Evolutionary conservation across 2,888 invertebrate genomes (phyloP).

Genomic region (Frankliniella fusca): DNA sequence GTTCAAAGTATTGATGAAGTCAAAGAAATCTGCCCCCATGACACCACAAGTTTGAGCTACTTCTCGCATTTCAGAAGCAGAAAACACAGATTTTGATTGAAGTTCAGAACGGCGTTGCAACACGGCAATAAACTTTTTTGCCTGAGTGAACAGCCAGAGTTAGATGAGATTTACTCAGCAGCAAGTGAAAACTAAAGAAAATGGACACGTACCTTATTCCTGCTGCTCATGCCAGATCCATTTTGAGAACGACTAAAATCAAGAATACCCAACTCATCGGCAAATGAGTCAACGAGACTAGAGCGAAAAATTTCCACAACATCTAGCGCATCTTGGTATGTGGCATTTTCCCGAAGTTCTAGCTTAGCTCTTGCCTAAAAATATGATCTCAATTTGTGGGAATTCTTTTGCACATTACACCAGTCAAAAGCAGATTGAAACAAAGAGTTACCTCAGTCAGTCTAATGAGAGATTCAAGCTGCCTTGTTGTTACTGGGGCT

Average conservation of each 20-base stretch:
- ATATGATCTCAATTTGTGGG: neutral
- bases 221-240: conserved; percentile 68
- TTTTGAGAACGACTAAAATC: conserved; percentile 60
- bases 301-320: conserved; percentile 79
- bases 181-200: conserved; percentile 17
- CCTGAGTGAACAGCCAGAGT: conserved; percentile 49
- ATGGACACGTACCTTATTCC: conserved; percentile 54
- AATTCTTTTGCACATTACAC: neutral
- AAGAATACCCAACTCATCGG: conserved; percentile 65
- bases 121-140: conserved; percentile 66
- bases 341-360: conserved; percentile 78
- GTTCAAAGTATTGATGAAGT: conserved; percentile 74
- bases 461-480: conserved; percentile 82
- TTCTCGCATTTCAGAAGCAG: conserved; percentile 69
- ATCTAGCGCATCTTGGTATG: conserved; percentile 74
- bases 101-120: conserved; percentile 63
- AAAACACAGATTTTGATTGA: conserved; percentile 66
- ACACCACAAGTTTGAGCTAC: conserved; percentile 65
- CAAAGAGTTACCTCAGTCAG: conserved; percentile 61
- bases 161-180: neutral
- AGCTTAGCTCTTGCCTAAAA: conserved; percentile 79
- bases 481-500: conserved; percentile 82
- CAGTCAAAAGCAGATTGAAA: neutral
- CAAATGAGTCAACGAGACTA: conserved; percentile 71
- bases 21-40: conserved; percentile 59